Base-by-base conservation (phyloP, 2,888 invertebrate species). In the Lepeophtheirus nordmannii region DNA sequence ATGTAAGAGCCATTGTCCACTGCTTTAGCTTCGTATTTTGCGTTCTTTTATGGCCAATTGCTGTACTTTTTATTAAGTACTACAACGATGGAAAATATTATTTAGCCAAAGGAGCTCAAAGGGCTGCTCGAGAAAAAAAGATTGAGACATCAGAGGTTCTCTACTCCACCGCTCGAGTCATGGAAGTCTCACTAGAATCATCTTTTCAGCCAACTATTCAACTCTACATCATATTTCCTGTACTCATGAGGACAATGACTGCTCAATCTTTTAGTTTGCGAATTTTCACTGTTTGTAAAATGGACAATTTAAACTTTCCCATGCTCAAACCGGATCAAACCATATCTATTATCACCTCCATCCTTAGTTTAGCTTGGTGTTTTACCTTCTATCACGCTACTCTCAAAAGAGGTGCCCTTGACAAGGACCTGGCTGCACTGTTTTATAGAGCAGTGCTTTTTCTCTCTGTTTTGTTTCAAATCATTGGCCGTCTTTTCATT, bases 131-230 rank as follows among this genome's bases (percentile, higher is more conserved):
- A 10, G 65, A 65, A 39, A 58, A 58, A 39, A 65, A 65, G 39
- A 65, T 65, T n/a, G 65, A 65, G 57, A 23, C 65, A n/a, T 65
- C 65, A n/a, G 65, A 65, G 40, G 65, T 65, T 20, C 58, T 65
- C 17, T 65, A 40, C 20, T 37, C 30, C 10, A 65, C 65, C 7
- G 65, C 65, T 17, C 58, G 62, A 38, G 65, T 65, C 12, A 65
- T 65, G 65, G 65, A 65, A 38, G 65, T 65, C 11, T 58, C 58
- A 20, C 58, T 65, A 37, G 65, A 65, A 58, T 65, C 65, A 10
- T 38, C 38, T 58, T 65, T 65, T 30, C 65, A 65, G 39, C 65
- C 65, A 20, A 65, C 65, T 12, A 65, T 65, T 38, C 65, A 65
- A 22, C 65, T 65, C 20, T 65, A 65, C 58, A 53, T 65, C 11